Conservation (phyloP, 2,888 invertebrate species). For the Stictocephala bisonia region DNA sequence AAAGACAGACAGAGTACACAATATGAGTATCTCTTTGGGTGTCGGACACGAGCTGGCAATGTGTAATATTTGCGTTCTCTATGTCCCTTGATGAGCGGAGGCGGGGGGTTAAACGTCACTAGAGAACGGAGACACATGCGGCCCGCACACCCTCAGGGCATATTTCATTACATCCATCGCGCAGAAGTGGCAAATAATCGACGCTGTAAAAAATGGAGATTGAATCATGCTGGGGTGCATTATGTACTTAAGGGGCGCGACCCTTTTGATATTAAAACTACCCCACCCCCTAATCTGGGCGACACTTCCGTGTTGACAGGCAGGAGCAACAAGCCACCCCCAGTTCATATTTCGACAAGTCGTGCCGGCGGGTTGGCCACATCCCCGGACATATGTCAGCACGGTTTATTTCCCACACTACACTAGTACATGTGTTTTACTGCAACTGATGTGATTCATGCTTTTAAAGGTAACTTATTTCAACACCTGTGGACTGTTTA, state of each 20-base stretch:
- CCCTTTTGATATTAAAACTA: constrained; percentile 49
- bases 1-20: background rate
- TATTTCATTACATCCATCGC: constrained; percentile 49
- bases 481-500: too few species aligned
- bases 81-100: too few species aligned
- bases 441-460: too few species aligned
- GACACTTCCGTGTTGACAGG: constrained; percentile 41
- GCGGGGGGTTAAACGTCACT: constrained; percentile 14
- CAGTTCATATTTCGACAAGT: constrained; percentile 40
- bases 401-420: too few species aligned
- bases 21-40: constrained; percentile 21
- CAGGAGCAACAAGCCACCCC: constrained; percentile 33
- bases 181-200: constrained; percentile 49
- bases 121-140: constrained; percentile 37
- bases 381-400: too few species aligned
- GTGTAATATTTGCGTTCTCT: constrained; percentile 44
- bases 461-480: too few species aligned
- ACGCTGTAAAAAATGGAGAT: constrained; percentile 49
- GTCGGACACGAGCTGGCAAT: background rate
- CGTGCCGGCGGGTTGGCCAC: background rate
- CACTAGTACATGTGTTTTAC: constrained; percentile 5
- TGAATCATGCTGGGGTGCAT: constrained; percentile 48
- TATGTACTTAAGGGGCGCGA: constrained; percentile 40
- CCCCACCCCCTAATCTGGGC: constrained; percentile 40
- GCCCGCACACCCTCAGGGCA: constrained; percentile 34